phyloP scores from a whole-genome alignment of 2,888 invertebrate genomes.

The Cyclophora albipunctata region DNA sequence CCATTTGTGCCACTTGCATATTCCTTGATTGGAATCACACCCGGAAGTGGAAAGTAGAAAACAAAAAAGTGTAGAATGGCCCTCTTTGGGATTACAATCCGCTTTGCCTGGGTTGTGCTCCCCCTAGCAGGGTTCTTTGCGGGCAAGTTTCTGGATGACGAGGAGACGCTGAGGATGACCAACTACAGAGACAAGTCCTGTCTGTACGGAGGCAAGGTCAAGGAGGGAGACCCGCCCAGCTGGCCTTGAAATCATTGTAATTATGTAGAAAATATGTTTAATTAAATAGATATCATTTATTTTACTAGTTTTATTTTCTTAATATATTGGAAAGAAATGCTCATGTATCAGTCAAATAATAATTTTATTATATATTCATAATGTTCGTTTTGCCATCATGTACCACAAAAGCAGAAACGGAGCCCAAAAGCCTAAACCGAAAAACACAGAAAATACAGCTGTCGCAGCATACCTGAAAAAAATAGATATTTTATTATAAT shows the following conservation, averaged over 20 bases:
- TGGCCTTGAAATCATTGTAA: slow-evolving; percentile 76
- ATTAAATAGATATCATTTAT: slow-evolving; percentile 1
- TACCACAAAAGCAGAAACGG: slow-evolving; percentile 56
- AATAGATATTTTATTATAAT: not conserved
- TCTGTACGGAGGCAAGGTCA: slow-evolving; percentile 80
- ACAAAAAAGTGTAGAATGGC: slow-evolving; percentile 57
- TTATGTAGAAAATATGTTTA: not conserved
- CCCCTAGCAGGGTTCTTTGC: slow-evolving; percentile 76
- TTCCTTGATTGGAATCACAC: slow-evolving; percentile 84
- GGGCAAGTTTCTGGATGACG: slow-evolving; percentile 79
- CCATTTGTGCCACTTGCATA: slow-evolving; percentile 73
- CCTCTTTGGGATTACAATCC: slow-evolving; percentile 73
- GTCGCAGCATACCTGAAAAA: slow-evolving; percentile 46
- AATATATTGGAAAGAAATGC: slow-evolving; percentile 1
- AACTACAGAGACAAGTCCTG: slow-evolving; percentile 86
- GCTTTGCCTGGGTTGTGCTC: slow-evolving; percentile 63
- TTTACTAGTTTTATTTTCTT: not conserved
- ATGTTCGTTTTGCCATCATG: slow-evolving; percentile 51
- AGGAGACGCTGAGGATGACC: slow-evolving; percentile 83
- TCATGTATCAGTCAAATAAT: slow-evolving; percentile 21
- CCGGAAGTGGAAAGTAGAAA: slow-evolving; percentile 79
- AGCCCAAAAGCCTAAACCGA: slow-evolving; percentile 51
- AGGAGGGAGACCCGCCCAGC: slow-evolving; percentile 80
- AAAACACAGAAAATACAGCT: slow-evolving; percentile 39
- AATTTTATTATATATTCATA: slow-evolving; percentile 28